These are phyloP conservation scores for Hestina assimilis DNA, from an alignment of 1,140 invertebrate genomes.

Conservation along the genomic window DNA sequence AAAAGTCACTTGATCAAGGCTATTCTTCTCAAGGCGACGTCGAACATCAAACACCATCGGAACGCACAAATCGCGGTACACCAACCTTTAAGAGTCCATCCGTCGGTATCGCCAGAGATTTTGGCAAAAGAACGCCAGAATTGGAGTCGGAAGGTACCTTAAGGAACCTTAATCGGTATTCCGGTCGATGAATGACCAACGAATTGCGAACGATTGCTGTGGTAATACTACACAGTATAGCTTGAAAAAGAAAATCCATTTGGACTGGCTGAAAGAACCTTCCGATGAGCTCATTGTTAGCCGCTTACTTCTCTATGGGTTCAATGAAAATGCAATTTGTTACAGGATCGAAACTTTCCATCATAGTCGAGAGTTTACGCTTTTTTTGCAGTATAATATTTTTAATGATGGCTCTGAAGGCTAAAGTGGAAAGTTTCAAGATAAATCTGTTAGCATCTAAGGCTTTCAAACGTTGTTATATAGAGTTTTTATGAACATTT, in stretches of 20 bases:
- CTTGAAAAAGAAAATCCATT: constrained; percentile 38
- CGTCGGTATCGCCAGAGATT: constrained; percentile 66
- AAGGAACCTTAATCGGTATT: constrained; percentile 35
- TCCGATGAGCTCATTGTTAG: constrained; percentile 31
- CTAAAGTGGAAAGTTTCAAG: constrained; percentile 17
- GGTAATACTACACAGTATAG: constrained; percentile 7
- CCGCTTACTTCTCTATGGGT: constrained; percentile 25
- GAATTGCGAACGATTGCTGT: constrained; percentile 29
- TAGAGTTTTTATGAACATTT: constrained; percentile 4
- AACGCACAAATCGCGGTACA: constrained; percentile 53
- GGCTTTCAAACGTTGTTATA: constrained; percentile 6
- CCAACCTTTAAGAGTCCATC: constrained; percentile 69
- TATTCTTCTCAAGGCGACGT: constrained; percentile 58
- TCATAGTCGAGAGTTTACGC: not conserved
- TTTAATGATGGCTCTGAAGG: constrained; percentile 8
- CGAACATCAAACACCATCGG: constrained; percentile 46
- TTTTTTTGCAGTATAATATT: not conserved
- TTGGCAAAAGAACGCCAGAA: constrained; percentile 63
- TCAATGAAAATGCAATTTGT: constrained; percentile 21
- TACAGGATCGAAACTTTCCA: constrained; percentile 26
- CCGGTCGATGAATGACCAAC: constrained; percentile 31
- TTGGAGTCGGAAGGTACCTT: constrained; percentile 61
- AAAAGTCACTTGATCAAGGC: not conserved
- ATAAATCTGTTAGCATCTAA: constrained; percentile 6
- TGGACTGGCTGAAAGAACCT: constrained; percentile 33